A percentile compares a stretch with the other conserved stretches of the same genome.
These are phyloP conservation scores for Oryzias woworae DNA, from an alignment of 2,113 vertebrate species.

Conservation along the genomic window DNA sequence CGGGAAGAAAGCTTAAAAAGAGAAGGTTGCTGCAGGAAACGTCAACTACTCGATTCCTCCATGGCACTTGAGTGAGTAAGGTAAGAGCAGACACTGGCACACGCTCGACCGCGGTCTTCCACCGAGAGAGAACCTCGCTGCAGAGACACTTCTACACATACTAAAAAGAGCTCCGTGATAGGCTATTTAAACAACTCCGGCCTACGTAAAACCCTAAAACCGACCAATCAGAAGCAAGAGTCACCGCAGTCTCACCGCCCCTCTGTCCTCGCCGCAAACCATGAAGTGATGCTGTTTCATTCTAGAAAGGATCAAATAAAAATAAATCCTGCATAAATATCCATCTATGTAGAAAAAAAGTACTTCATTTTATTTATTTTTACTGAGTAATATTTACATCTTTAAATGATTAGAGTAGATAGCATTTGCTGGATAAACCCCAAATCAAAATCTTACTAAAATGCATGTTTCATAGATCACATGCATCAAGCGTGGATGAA, in stretches of 20 bases:
- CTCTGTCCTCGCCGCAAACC: not conserved
- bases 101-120: conserved; percentile 65
- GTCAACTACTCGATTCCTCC: conserved; percentile 82
- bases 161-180: conserved; percentile 51
- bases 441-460: not conserved
- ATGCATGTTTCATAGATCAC: conserved; percentile 2
- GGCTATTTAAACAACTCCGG: conserved; percentile 74
- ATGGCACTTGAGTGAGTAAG: conserved; percentile 54
- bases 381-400: no score
- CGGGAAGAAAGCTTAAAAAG: conserved; percentile 75
- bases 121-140: conserved; percentile 52
- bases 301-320: not conserved
- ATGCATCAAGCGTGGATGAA: conserved; percentile 1
- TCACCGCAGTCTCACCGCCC: conserved; percentile 5
- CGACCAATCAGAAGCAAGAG: conserved; percentile 62
- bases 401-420: not conserved
- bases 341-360: not conserved
- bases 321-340: not conserved
- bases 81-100: conserved; percentile 47
- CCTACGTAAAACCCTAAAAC: accelerated
- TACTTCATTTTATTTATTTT: not conserved
- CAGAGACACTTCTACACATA: conserved; percentile 36
- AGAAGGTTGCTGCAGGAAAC: conserved; percentile 73
- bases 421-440: not conserved
- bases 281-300: conserved; percentile 1